Evolutionary conservation across 2,797 vertebrate species (phyloP).

Genomic region (Zalophus californianus): DNA sequence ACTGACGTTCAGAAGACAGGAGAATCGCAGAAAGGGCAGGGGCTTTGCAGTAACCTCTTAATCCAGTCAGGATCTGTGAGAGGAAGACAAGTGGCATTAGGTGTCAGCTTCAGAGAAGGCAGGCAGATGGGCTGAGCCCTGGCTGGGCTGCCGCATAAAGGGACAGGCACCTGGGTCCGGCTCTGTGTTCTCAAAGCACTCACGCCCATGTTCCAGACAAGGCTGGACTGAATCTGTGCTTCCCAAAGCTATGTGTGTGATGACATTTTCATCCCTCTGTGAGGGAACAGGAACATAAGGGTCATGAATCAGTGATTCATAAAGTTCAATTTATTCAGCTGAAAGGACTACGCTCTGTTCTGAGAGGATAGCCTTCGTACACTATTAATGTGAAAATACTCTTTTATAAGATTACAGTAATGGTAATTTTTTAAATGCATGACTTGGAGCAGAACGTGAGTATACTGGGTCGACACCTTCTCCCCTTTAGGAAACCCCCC

Average conservation of each 20-base stretch:
- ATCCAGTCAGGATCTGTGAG: conserved; percentile 96
- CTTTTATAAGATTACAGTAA: background rate
- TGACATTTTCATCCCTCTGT: background rate
- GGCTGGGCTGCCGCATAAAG: fast-evolving
- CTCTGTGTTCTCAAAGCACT: background rate
- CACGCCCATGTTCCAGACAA: fast-evolving
- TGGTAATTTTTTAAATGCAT: background rate
- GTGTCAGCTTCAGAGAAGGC: background rate
- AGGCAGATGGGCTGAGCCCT: fast-evolving
- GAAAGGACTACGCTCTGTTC: background rate
- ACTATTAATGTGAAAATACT: background rate
- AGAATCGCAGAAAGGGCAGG: conserved; percentile 96
- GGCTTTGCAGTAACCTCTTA: conserved; percentile 93
- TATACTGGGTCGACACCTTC: background rate
- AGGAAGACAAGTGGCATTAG: conserved; percentile 65
- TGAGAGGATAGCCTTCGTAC: background rate
- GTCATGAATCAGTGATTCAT: background rate
- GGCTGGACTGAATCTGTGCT: background rate
- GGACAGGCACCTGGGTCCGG: background rate
- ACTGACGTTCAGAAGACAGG: conserved; percentile 89
- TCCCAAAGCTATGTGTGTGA: background rate
- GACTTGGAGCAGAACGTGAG: background rate
- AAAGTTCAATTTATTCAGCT: background rate
- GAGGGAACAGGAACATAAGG: background rate
- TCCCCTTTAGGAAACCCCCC: background rate